Evolutionary conservation across 2,888 invertebrate species (phyloP).

Genomic region (Cistogaster globosa): DNA sequence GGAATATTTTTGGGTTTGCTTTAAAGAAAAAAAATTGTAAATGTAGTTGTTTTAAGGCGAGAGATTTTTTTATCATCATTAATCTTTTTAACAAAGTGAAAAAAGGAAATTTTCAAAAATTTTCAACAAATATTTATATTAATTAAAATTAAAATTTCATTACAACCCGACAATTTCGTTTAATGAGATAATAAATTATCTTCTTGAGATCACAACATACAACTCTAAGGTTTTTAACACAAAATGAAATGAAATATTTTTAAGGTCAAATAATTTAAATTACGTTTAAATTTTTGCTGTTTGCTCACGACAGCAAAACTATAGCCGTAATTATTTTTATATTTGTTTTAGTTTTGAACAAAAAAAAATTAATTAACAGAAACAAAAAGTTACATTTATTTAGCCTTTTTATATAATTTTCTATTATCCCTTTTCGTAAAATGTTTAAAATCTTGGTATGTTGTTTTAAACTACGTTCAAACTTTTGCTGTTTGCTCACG

Average conservation of each 20-base stretch:
- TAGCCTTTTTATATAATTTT: conserved; percentile 7
- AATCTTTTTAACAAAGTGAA: not conserved
- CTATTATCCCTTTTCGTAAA: not conserved
- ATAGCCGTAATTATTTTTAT: conserved; percentile 74
- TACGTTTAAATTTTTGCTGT: conserved; percentile 79
- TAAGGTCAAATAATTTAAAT: conserved; percentile 40
- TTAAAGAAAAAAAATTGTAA: not conserved
- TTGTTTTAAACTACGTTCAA: conserved; percentile 51
- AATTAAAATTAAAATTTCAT: not conserved
- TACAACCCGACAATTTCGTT: conserved; percentile 49
- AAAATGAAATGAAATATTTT: conserved; percentile 56
- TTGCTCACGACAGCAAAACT: conserved; percentile 81
- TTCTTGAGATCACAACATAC: conserved; percentile 46
- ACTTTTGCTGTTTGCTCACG: conserved; percentile 81
- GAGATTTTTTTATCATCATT: conserved; percentile 3
- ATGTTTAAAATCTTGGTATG: not conserved
- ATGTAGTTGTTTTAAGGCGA: not conserved
- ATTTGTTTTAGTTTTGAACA: conserved; percentile 51
- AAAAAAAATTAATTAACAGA: not conserved
- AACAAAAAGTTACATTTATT: not conserved
- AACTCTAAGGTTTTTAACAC: conserved; percentile 30
- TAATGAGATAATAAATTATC: conserved; percentile 11
- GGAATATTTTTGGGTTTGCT: not conserved
- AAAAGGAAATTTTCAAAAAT: conserved; percentile 48
- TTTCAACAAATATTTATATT: not conserved